Evolutionary conservation across 2,113 vertebrate genomes (phyloP).

Genomic region (Lycocorax pyrrhopterus): DNA sequence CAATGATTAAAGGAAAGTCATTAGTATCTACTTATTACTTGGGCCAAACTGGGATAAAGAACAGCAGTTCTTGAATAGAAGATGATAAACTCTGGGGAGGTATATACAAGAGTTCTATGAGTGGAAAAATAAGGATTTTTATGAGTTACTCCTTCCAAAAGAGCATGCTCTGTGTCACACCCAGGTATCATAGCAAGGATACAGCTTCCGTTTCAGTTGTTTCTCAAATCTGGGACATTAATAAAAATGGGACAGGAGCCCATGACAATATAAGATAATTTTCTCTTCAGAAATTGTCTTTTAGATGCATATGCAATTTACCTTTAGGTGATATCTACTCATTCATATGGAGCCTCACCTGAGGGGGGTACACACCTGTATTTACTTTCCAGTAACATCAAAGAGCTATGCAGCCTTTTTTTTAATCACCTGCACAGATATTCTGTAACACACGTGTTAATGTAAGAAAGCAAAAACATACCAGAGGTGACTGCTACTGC

Average conservation of each 20-base stretch:
- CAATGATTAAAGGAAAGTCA: background rate
- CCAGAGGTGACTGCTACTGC: background rate
- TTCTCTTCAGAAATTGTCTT: background rate
- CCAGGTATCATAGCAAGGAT: background rate
- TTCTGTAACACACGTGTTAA: background rate
- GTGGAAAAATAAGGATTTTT: background rate
- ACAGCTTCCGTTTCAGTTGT: background rate
- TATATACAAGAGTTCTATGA: background rate
- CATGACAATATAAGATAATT: background rate
- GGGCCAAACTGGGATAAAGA: background rate
- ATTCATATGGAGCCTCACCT: background rate
- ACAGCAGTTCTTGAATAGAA: background rate
- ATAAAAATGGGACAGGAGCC: background rate
- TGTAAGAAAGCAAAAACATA: background rate
- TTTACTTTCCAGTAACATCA: background rate
- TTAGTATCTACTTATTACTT: background rate
- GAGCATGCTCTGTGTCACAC: rapidly evolving
- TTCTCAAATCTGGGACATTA: background rate
- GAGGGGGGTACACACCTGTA: background rate
- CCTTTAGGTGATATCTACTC: background rate
- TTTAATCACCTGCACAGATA: background rate
- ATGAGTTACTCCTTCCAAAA: background rate
- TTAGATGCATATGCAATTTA: background rate
- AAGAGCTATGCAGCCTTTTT: background rate
- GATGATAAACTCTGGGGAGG: background rate